Conservation (phyloP, 2,797 vertebrate species). For the Oryzias sinensis region DNA sequence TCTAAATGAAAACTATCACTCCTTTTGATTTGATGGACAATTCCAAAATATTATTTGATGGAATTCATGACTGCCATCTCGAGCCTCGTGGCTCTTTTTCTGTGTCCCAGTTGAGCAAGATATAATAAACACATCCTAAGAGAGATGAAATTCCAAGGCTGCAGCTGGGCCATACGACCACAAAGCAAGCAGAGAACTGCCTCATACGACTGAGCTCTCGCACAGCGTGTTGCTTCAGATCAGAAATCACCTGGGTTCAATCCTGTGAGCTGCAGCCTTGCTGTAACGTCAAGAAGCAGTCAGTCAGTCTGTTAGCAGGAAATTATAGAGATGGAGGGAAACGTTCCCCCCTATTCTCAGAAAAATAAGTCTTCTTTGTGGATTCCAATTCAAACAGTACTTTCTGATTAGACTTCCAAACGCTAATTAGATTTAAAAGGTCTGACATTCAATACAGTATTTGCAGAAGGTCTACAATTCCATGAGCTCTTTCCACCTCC, state of each 20-base stretch:
- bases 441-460: constrained; percentile 18
- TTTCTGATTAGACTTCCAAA: constrained; percentile 31
- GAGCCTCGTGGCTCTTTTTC: neutral
- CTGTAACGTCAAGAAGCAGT: constrained; percentile 39
- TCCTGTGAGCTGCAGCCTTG: constrained; percentile 29
- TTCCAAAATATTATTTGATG: neutral
- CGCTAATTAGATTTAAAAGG: constrained; percentile 28
- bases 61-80: neutral
- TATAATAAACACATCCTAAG: constrained; percentile 51
- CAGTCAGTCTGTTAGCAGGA: constrained; percentile 21
- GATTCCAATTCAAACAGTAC: constrained; percentile 44
- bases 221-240: constrained; percentile 27
- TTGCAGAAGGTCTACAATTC: constrained; percentile 7
- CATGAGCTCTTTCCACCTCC: constrained; percentile 7
- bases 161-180: constrained; percentile 62
- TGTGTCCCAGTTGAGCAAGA: constrained; percentile 31
- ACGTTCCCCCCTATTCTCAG: constrained; percentile 15
- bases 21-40: constrained; percentile 2
- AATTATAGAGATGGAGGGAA: constrained; percentile 49
- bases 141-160: constrained; percentile 63
- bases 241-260: constrained; percentile 35
- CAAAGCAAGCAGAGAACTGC: constrained; percentile 39
- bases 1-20: neutral
- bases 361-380: constrained; percentile 37
- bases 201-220: constrained; percentile 36